A percentile compares a stretch with the other conserved stretches of the same genome.
Conservation (phyloP, 2,113 vertebrate genomes). For the Fregata magnificens region DNA sequence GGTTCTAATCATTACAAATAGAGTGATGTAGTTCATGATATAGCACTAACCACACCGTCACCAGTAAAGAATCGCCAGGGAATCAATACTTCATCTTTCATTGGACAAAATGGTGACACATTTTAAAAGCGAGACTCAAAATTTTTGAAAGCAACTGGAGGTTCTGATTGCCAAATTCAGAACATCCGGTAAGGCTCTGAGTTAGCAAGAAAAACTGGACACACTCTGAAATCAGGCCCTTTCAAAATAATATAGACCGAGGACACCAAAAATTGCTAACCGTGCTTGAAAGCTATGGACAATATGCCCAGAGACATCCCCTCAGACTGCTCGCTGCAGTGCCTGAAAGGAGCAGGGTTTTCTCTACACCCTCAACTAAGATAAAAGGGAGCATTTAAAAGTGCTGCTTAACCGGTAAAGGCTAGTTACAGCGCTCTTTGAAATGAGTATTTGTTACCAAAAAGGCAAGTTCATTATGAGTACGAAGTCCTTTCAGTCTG, state of each 20-base stretch:
- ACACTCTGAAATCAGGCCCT: background rate
- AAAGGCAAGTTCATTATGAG: slow-evolving; percentile 5
- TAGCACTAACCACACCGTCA: background rate
- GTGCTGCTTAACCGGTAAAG: background rate
- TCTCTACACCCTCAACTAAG: background rate
- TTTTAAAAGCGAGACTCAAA: background rate
- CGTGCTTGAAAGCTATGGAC: background rate
- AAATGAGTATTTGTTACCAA: background rate
- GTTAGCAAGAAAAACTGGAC: background rate
- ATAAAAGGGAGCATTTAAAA: background rate
- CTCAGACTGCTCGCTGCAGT: background rate
- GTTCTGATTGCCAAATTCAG: background rate
- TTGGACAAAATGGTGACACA: background rate
- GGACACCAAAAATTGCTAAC: background rate
- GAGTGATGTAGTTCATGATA: background rate
- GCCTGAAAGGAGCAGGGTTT: background rate
- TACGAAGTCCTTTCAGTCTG: slow-evolving; percentile 25
- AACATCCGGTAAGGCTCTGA: background rate
- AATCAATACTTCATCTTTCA: background rate
- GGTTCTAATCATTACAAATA: background rate
- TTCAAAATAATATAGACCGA: accelerated
- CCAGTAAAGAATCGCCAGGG: background rate
- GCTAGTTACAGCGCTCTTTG: background rate
- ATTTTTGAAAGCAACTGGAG: background rate
- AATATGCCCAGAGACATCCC: accelerated